phyloP scores from a whole-genome alignment of 92 coral and sea anemone species.

The Zoanthus sociatus region DNA sequence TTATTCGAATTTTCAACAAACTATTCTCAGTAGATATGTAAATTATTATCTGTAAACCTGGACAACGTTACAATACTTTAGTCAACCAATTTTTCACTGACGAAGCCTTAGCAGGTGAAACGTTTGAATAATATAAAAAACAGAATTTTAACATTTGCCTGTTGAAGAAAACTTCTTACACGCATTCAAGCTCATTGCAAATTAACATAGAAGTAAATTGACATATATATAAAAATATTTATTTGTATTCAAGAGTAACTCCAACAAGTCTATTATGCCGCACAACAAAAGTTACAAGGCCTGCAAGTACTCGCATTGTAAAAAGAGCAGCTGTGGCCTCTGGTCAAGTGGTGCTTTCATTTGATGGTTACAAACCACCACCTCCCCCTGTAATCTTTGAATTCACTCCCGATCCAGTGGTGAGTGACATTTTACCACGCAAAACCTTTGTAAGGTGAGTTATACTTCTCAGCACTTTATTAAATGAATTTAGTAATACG shows the following conservation, averaged over 20 bases:
- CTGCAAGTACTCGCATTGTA: conserved; percentile 46
- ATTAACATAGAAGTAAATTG: too few species aligned
- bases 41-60: too few species aligned
- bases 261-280: conserved; percentile 74
- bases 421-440: conserved; percentile 60
- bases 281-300: conserved; percentile 23
- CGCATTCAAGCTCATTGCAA: too few species aligned
- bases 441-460: conserved; percentile 80
- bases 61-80: too few species aligned
- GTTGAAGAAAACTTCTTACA: too few species aligned
- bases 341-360: conserved; percentile 62
- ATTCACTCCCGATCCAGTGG: conserved; percentile 83
- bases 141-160: too few species aligned
- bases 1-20: too few species aligned
- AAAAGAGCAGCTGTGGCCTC: conserved; percentile 49
- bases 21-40: too few species aligned
- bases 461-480: not conserved
- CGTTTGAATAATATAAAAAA: too few species aligned
- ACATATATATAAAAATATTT: not conserved
- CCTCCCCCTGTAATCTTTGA: conserved; percentile 68
- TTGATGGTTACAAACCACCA: conserved; percentile 84
- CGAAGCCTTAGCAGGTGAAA: too few species aligned
- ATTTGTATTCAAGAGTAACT: conserved; percentile 61
- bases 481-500: not conserved
- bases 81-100: too few species aligned